Evolutionary conservation across 2,888 invertebrate genomes (phyloP), one percentile per base, ranked within the genome.

Genomic region (Parnassius apollo): DNA sequence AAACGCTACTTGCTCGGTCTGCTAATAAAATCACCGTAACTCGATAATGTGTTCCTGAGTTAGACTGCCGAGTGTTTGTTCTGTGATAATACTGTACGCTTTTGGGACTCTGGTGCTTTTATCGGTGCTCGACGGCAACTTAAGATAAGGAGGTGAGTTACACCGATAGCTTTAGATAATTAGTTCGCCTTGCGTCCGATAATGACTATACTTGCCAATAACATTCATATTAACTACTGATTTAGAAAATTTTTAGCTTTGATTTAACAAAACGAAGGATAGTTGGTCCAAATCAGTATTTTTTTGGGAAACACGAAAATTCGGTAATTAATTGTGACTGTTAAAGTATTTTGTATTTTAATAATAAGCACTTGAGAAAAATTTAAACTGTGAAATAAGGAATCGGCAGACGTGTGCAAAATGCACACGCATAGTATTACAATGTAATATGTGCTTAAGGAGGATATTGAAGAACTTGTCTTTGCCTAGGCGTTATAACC

Each of bases 121-220:
- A 85, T 85, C 85, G 80, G 74, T 80, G 75, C 77, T 79, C 81
- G 74, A 75, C 80, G 75, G 76, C 83, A 72, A 81, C 82, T 83
- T 79, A 66, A 78, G 91, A 91, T 91, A 91, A 91, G 71, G 68
- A 88, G 91, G 90, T 91, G 88, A 91, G 90, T 80, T 59, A 61
- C 61, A 68, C 69, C 80, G 91, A 91, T 91, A 88, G 85, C 88
- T 90, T 88, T 80, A 80, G 87, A 89, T 89, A 89, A 87, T 87
- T 87, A 85, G 78, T 81, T 75, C 76, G 75, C 66, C 74, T 75
- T 74, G 73, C 67, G 68, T 72, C 70, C 74, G 73, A 71, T 73
- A 68, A 65, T 70, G 65, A 57, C 48, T 62, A 35, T 35, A 22
- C 49, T 50, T 56, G 59, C 49, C 59, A 64, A 59, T 64, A 63